phyloP scores from a whole-genome alignment of 2,888 invertebrate genomes.

The Crocallis elinguaria region DNA sequence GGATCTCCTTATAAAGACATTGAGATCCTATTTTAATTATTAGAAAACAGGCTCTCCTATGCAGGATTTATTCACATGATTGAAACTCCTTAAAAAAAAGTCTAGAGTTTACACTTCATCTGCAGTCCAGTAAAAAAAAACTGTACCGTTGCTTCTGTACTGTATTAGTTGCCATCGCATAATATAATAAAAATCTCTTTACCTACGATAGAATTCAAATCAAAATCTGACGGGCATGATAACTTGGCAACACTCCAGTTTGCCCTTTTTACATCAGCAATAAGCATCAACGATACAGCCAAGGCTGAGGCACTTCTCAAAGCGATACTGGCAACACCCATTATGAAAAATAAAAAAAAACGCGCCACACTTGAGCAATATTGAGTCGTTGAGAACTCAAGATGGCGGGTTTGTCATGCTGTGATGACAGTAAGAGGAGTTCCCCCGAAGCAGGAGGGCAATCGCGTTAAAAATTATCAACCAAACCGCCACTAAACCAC shows the following conservation, averaged over 20 bases:
- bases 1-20: no score
- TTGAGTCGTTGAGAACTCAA: conserved; percentile 53
- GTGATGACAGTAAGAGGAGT: conserved; percentile 5
- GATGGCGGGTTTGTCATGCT: conserved; percentile 49
- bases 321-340: conserved; percentile 19
- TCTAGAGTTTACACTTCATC: no score
- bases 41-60: no score
- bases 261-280: conserved; percentile 15
- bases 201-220: not conserved
- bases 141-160: no score
- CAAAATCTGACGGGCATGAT: not conserved
- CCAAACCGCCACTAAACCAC: no score
- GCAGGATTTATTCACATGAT: no score
- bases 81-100: no score
- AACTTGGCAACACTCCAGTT: conserved; percentile 12
- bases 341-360: conserved; percentile 37
- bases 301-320: conserved; percentile 4
- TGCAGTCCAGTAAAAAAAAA: no score
- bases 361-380: conserved; percentile 44
- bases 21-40: no score
- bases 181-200: not conserved
- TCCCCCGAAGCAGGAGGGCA: no score
- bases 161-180: no score
- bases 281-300: conserved; percentile 8
- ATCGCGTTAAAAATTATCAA: no score